Evolutionary conservation across 2,113 vertebrate genomes (phyloP), one percentile per base, ranked within the genome.

Genomic region (Machaerirhynchus nigripectus): DNA sequence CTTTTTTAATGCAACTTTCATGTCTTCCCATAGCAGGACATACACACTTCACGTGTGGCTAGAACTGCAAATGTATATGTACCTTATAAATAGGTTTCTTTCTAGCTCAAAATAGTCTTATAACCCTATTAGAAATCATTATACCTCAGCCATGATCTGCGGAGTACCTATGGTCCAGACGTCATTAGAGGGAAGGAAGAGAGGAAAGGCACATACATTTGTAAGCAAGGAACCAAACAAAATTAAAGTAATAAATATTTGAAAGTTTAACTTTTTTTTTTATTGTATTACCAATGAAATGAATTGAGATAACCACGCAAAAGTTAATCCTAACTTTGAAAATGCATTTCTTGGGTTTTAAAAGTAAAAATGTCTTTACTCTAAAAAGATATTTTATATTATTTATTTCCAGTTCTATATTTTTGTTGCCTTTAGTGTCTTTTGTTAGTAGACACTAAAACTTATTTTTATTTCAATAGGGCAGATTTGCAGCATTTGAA

Each of bases 21-120:
- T 10, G 8, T 50, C 28, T 60, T 84, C 44, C 5, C 13, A 7
- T 49, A 63, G 31, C 18, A 64, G 5, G 3, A 42, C 15, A 60
- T 0, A 2, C 1, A 31, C 35, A 33, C 7, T 82, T 90, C 40
- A 53, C 6, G 7, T 24, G 8, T 28, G 31, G 16, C 12, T 64
- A 31, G 33, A 76, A 68, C 11, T 60, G 44, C 5, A 7, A 46
- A 28, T 13, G 1, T 17, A 0, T 26, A 31, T 28, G 0, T 40
- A 35, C 61, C 28, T 60, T 11, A 46, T 4, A 18, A 42, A n/a
- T 2, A 13, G 2, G 11, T 21, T 28, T 8, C 33, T 83, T 71
- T 67, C 35, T 35, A 50, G 11, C 7, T 80, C 33, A 44, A 67
- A 80, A 60, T 24, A 84, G 2, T 65, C 44, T 5, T n/a, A 39